These are phyloP conservation scores for Napeogenes inachia DNA, from an alignment of 2,888 invertebrate genomes.

Conservation along the genomic window DNA sequence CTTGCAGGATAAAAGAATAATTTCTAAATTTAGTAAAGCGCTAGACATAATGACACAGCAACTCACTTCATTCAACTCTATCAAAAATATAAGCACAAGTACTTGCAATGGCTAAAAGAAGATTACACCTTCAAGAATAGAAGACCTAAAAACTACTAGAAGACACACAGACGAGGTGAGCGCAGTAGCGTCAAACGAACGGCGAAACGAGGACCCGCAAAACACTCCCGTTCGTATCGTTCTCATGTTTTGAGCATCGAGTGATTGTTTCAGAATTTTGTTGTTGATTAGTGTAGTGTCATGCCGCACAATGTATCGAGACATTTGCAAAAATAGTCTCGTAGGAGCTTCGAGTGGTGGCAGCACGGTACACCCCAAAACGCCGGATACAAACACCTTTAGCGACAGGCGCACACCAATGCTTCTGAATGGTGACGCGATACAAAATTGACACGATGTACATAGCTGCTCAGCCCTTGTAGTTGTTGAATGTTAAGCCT, in stretches of 20 bases:
- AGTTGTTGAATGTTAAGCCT: constrained; percentile 60
- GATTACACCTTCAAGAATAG: constrained; percentile 23
- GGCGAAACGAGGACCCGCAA: constrained; percentile 33
- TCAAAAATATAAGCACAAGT: constrained; percentile 31
- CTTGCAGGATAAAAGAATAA: constrained; percentile 49
- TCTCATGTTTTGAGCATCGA: constrained; percentile 67
- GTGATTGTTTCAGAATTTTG: constrained; percentile 70
- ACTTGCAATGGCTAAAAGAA: constrained; percentile 19
- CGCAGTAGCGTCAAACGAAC: constrained; percentile 28
- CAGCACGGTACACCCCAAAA: constrained; percentile 60
- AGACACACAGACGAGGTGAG: constrained; percentile 35
- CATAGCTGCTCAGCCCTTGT: constrained; percentile 62
- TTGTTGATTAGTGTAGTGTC: constrained; percentile 74
- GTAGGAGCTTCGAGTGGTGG: constrained; percentile 68
- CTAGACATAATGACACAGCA: constrained; percentile 35
- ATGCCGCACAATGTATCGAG: constrained; percentile 63
- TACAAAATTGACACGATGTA: constrained; percentile 61
- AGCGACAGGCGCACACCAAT: constrained; percentile 69
- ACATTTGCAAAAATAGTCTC: constrained; percentile 62
- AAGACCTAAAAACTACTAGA: constrained; percentile 23
- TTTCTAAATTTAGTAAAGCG: constrained; percentile 38
- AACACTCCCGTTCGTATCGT: constrained; percentile 61
- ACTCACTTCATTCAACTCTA: constrained; percentile 38
- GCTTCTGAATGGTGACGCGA: constrained; percentile 61
- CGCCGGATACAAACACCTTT: constrained; percentile 61